Conservation (phyloP, 2,888 invertebrate genomes). For the Timema cristinae region DNA sequence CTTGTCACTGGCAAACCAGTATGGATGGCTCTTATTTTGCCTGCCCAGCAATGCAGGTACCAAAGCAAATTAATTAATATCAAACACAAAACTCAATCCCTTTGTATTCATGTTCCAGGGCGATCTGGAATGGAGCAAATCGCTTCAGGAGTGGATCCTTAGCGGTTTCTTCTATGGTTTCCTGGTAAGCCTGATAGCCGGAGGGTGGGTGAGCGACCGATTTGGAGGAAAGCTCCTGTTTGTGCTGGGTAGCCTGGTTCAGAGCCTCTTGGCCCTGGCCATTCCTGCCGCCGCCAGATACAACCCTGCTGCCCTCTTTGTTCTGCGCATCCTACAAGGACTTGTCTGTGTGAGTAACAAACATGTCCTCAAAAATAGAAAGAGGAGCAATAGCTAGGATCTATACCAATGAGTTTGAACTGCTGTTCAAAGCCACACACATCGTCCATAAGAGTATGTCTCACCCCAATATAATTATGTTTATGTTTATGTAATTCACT, state of each 20-base stretch:
- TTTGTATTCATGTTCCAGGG: constrained; percentile 35
- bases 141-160: constrained; percentile 49
- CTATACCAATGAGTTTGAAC: no score
- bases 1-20: no score
- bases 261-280: constrained; percentile 45
- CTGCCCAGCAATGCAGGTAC: no score
- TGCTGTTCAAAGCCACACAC: no score
- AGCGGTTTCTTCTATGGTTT: constrained; percentile 54
- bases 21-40: no score
- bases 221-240: constrained; percentile 46
- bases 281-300: constrained; percentile 47
- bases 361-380: no score
- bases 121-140: constrained; percentile 53
- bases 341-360: constrained; percentile 45
- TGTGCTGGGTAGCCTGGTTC: constrained; percentile 41
- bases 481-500: no score
- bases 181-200: constrained; percentile 43
- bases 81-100: no score
- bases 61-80: no score
- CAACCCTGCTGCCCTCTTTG: constrained; percentile 43
- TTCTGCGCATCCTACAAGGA: constrained; percentile 47
- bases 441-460: no score
- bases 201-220: constrained; percentile 45
- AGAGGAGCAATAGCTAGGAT: no score
- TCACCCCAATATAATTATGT: no score